Evolutionary conservation across 2,113 vertebrate species (phyloP).

Genomic region (Paradisaea rubra): DNA sequence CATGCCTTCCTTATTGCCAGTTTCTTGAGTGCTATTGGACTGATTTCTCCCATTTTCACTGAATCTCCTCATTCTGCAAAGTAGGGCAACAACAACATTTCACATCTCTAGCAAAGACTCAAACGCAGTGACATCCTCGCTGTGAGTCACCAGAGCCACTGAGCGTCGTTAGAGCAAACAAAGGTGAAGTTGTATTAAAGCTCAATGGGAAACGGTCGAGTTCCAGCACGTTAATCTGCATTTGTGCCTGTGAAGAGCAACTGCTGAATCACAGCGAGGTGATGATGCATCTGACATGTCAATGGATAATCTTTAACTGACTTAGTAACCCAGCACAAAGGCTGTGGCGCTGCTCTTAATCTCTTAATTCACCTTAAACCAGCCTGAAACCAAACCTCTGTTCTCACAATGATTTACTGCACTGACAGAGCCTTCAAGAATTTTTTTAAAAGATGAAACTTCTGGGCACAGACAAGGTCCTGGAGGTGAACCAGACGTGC

Average conservation of each 20-base stretch:
- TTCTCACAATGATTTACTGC: not conserved
- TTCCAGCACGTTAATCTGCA: not conserved
- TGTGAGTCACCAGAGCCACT: not conserved
- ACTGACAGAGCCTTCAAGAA: not conserved
- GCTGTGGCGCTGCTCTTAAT: not conserved
- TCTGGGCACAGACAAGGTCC: not conserved
- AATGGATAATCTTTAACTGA: not conserved
- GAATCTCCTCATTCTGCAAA: constrained; percentile 30
- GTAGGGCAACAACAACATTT: constrained; percentile 24
- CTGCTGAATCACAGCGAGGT: not conserved
- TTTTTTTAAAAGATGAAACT: not conserved
- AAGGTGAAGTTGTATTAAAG: not conserved
- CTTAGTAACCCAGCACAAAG: not conserved
- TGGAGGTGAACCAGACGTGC: not conserved
- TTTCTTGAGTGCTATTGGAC: constrained; percentile 62
- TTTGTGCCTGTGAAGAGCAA: not conserved
- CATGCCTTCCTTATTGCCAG: constrained; percentile 36
- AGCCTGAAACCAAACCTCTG: not conserved
- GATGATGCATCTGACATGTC: not conserved
- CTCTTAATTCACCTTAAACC: not conserved
- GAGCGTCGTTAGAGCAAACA: not conserved
- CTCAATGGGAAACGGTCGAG: not conserved
- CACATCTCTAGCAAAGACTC: not conserved
- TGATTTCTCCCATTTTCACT: constrained; percentile 6
- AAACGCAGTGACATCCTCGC: not conserved